Percentiles rank a stretch among this genome's conserved stretches.
phyloP scores from a whole-genome alignment of 1,140 invertebrate species.

The Arctopsyche grandis region DNA sequence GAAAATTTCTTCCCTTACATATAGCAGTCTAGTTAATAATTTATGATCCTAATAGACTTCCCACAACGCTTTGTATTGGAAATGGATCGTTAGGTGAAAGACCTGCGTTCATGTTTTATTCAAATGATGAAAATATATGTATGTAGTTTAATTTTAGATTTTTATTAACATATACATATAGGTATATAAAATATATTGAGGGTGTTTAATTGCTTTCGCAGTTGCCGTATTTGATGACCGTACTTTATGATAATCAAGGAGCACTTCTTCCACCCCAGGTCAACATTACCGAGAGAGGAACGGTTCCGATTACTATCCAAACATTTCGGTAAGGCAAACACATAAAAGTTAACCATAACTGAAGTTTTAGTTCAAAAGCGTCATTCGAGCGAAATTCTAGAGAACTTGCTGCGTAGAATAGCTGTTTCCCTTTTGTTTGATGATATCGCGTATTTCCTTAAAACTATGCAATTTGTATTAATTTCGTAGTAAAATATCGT shows the following conservation, averaged over 20 bases:
- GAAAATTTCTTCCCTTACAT: background rate
- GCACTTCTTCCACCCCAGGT: constrained; percentile 80
- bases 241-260: constrained; percentile 79
- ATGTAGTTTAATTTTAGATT: too few species aligned
- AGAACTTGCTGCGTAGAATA: too few species aligned
- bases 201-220: constrained; percentile 59
- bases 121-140: background rate
- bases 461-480: too few species aligned
- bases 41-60: background rate
- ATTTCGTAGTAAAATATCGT: too few species aligned
- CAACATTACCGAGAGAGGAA: constrained; percentile 81
- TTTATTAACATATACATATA: too few species aligned
- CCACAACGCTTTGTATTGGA: background rate
- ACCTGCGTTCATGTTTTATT: background rate
- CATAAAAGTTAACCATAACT: constrained; percentile 34
- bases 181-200: too few species aligned
- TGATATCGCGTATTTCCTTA: too few species aligned
- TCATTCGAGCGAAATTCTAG: background rate
- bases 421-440: too few species aligned
- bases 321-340: constrained; percentile 71
- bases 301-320: constrained; percentile 78
- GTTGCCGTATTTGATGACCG: constrained; percentile 80
- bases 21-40: background rate
- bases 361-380: background rate
- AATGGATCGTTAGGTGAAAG: constrained; percentile 6